Conservation (phyloP, 2,113 vertebrate genomes). For the Pyxicephalus adspersus region DNA sequence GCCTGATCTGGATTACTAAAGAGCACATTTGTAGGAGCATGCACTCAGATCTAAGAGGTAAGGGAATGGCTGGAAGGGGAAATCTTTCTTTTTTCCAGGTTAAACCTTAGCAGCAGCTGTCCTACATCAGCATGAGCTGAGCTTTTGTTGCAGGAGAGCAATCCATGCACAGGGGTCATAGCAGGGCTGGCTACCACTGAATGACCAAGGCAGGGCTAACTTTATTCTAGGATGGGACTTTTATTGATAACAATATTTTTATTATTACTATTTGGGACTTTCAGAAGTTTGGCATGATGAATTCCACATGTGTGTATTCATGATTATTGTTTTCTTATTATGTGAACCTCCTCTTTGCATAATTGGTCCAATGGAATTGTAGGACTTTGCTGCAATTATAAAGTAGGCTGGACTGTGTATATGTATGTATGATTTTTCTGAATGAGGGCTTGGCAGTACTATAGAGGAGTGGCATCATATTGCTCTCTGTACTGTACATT, state of each 20-base stretch:
- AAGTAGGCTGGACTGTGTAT: constrained; percentile 27
- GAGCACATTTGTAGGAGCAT: constrained; percentile 34
- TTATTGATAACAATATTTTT: neutral
- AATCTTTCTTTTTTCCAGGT: neutral
- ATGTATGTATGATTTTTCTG: constrained; percentile 37
- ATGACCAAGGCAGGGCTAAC: neutral
- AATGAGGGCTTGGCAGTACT: constrained; percentile 17
- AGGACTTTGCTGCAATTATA: constrained; percentile 15
- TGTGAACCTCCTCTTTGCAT: constrained; percentile 32
- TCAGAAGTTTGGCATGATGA: neutral
- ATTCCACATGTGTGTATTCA: neutral
- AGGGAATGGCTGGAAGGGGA: constrained; percentile 1
- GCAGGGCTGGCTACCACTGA: no score
- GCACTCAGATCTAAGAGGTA: constrained; percentile 42
- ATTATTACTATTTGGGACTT: neutral
- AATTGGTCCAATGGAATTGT: constrained; percentile 31
- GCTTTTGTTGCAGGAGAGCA: constrained; percentile 28
- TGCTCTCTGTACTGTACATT: neutral
- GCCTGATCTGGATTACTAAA: constrained; percentile 49
- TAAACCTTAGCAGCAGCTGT: constrained; percentile 17
- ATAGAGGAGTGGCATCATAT: constrained; percentile 19
- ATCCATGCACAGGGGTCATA: constrained; percentile 19
- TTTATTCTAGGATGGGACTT: no score
- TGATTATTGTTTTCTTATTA: neutral
- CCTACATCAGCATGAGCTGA: constrained; percentile 31